Percentiles rank a stretch among this genome's conserved stretches.
Evolutionary conservation across 2,797 vertebrate genomes (phyloP).

Genomic region (Chloroceryle inda): DNA sequence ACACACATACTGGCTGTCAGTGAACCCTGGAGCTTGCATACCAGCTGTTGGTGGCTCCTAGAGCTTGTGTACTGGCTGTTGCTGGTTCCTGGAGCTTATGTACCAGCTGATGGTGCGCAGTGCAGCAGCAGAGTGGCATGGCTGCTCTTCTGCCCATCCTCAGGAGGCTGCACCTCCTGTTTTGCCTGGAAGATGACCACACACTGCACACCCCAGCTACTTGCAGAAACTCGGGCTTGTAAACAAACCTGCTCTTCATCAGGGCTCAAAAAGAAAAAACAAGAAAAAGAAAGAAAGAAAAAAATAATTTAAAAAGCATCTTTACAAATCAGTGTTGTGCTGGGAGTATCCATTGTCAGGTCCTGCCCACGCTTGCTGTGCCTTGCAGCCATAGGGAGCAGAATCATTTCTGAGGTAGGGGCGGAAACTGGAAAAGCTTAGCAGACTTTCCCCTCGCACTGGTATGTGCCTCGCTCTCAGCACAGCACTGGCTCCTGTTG

Average conservation of each 20-base stretch:
- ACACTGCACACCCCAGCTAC: neutral
- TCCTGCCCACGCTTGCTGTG: neutral
- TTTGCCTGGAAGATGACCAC: neutral
- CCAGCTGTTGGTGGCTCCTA: accelerated
- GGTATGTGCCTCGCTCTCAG: neutral
- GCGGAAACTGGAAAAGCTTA: neutral
- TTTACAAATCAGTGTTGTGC: neutral
- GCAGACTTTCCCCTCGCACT: neutral
- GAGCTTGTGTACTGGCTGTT: accelerated
- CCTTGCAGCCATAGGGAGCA: neutral
- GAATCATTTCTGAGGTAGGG: neutral
- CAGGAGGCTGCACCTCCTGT: neutral
- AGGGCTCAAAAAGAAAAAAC: neutral
- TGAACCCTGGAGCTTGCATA: neutral
- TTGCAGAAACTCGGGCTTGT: neutral
- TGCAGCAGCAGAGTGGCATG: neutral
- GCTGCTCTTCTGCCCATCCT: neutral
- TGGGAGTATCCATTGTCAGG: neutral
- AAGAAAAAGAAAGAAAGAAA: neutral
- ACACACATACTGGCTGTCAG: neutral
- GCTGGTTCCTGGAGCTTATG: accelerated
- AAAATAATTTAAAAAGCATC: neutral
- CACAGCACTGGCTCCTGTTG: neutral
- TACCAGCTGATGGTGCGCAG: accelerated
- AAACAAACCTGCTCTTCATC: neutral